phyloP scores from a whole-genome alignment of 2,113 vertebrate genomes.

The Microcebus lehilahytsara region DNA sequence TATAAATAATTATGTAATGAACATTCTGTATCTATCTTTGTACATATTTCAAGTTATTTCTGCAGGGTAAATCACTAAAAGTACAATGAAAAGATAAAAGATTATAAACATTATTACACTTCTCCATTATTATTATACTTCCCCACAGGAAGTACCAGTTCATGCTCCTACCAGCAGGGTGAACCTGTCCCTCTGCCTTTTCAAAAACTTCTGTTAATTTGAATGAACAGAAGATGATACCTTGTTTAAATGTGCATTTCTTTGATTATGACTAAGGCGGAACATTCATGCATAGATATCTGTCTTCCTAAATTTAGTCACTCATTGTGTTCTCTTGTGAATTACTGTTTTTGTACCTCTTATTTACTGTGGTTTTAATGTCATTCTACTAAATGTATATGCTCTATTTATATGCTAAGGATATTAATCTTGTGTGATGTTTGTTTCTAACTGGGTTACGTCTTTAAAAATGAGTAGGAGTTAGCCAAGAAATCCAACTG shows the following conservation, averaged over 20 bases:
- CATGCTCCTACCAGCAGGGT: background rate
- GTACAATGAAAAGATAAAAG: background rate
- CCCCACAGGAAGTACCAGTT: background rate
- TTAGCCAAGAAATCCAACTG: background rate
- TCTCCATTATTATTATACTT: background rate
- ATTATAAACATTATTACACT: background rate
- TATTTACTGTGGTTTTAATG: background rate
- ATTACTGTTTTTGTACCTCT: background rate
- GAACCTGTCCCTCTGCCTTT: background rate
- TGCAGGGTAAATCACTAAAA: background rate
- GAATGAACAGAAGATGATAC: background rate
- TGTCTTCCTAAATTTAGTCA: background rate
- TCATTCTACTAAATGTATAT: background rate
- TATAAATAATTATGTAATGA: background rate
- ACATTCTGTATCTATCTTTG: background rate
- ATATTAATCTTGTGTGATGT: background rate
- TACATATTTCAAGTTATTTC: background rate
- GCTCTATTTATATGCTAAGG: background rate
- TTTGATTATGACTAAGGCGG: background rate
- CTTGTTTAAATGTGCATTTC: background rate
- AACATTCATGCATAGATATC: background rate
- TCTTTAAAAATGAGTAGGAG: background rate
- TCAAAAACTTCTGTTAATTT: background rate
- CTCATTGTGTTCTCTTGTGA: background rate
- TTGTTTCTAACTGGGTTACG: slow-evolving; percentile 28